Evolutionary conservation across 2,888 invertebrate species (phyloP), one percentile per base, ranked within the genome.

Genomic region (Agonopterix subpropinquella): DNA sequence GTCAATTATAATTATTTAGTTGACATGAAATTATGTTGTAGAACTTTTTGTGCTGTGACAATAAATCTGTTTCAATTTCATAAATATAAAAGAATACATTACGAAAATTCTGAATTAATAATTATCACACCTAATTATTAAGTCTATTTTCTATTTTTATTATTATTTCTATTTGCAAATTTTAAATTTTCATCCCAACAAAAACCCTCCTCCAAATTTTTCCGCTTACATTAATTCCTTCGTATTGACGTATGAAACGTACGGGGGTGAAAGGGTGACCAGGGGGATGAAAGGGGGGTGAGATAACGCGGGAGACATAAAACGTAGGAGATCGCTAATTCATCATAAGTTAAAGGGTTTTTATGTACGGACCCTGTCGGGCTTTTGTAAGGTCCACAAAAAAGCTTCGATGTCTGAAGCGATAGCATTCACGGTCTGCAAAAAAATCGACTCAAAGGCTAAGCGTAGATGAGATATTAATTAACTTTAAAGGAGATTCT

Each of bases 311-410:
- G 81, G 85, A 85, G 85, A 87, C 83, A 86, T 85, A 84, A 84
- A 85, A 77, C 85, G 83, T 80, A 86, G 83, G 82, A 87, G 85
- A 87, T 87, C 85, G 88, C 88, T 88, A 88, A 88, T 88, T 87
- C 88, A 88, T 88, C 88, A 88, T 88, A 88, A 88, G 87, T 88
- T 88, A 87, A 88, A 88, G 88, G 88, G 86, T 87, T 87, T 86
- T 87, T 88, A 87, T 82, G 83, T 81, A 78, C 79, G 65, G 62
- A 72, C 73, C 72, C 70, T 28, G 28, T 70, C 57, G 43, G 64
- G 62, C 70, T 77, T 70, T 80, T 81, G 82, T 84, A 81, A 71
- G 67, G 75, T 69, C 54, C 56, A 77, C 78, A 84, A 85, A 86
- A 82, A 85, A 80, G 69, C 69, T 75, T 64, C 75, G 79, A 80